These are phyloP conservation scores for Nycticorax nycticorax DNA, from an alignment of 2,113 vertebrate species.

Conservation along the genomic window DNA sequence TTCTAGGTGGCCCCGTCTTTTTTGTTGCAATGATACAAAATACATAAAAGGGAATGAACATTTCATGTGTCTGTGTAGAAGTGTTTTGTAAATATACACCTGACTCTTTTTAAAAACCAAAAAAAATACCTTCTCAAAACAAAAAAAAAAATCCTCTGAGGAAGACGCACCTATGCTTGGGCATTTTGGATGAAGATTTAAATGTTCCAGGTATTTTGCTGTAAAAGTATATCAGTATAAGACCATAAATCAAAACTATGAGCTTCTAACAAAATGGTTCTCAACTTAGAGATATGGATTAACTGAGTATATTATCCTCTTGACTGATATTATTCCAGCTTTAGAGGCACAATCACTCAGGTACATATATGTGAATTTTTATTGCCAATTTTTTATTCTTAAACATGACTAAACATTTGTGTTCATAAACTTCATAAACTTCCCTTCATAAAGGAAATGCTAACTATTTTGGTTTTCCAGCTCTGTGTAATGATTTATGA, in stretches of 20 bases:
- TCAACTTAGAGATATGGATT: neutral
- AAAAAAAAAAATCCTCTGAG: neutral
- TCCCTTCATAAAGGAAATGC: neutral
- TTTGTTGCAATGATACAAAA: slow-evolving; percentile 45
- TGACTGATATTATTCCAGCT: neutral
- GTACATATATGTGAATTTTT: neutral
- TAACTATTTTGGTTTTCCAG: neutral
- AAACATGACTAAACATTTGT: neutral
- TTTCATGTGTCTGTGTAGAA: slow-evolving; percentile 32
- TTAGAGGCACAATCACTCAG: neutral
- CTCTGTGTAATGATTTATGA: neutral
- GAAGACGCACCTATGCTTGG: neutral
- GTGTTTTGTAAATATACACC: slow-evolving; percentile 6
- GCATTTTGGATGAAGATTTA: neutral
- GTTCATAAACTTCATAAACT: neutral
- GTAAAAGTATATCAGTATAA: neutral
- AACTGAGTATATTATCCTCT: neutral
- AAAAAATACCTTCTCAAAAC: slow-evolving; percentile 19
- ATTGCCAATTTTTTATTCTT: neutral
- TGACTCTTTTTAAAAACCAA: neutral
- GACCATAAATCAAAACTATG: neutral
- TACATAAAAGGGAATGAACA: slow-evolving; percentile 27
- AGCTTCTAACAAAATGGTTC: neutral
- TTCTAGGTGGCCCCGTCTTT: slow-evolving; percentile 24
- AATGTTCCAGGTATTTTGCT: neutral